Evolutionary conservation across 2,888 invertebrate genomes (phyloP), one percentile per base, ranked within the genome.

Genomic region (Taenaris catops): DNA sequence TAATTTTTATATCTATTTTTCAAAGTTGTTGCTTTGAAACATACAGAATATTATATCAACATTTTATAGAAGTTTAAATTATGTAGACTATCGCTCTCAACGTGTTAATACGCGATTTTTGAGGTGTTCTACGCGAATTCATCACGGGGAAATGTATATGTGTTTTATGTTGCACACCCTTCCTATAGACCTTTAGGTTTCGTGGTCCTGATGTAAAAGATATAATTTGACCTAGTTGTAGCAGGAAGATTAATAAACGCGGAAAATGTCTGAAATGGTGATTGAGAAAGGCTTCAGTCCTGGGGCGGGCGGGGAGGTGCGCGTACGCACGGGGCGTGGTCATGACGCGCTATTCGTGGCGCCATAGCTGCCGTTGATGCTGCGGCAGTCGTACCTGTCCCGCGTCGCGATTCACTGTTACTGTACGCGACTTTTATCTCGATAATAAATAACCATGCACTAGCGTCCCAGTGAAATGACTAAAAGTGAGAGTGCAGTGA

Each of bases 361-460:
- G 60, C 51, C 81, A 83, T 60, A 78, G 61, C 69, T 68, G 70
- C 62, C 57, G 67, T 67, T 74, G 81, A 83, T 75, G 83, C 81
- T 83, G 83, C 71, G 72, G 64, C 67, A 62, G 49, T 55, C 79
- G 68, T 76, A 79, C 81, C 70, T 75, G 74, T 67, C 60, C 41
- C 49, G 39, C 58, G 18, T 56, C 50, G 38, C 44, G 31, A 33
- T 29, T 25, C 38, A 33, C 33, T 32, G 39, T 49, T 41, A 49
- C 44, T 27, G 44, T 34, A 49, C 57, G 49, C 51, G 48, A 60
- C 60, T 57, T 58, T 60, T 46, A 25, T 34, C 25, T 41, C 44
- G 44, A 29, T 26, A 32, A 25, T 11, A 36, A 25, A 26, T 40
- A 46, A 53, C 43, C 45, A 53, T 51, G 54, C 53, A 51, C 50